Evolutionary conservation across 2,797 vertebrate species (phyloP).

Genomic region (Serranus cabrilla): DNA sequence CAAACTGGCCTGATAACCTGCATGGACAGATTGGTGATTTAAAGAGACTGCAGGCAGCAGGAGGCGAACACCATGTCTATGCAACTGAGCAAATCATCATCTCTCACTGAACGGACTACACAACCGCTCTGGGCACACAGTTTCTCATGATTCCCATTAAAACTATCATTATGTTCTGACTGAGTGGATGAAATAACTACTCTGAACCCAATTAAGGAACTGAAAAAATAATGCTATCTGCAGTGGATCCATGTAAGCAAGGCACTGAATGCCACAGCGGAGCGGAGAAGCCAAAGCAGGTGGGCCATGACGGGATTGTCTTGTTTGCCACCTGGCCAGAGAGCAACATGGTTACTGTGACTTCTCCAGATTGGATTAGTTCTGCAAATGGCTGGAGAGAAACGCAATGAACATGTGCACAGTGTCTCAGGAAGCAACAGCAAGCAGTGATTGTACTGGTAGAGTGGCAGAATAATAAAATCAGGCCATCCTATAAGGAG

Average conservation of each 20-base stretch:
- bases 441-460: conserved; percentile 32
- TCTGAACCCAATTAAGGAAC: conserved; percentile 59
- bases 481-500: conserved; percentile 9
- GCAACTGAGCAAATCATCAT: conserved; percentile 56
- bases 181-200: conserved; percentile 61
- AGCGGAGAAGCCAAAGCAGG: conserved; percentile 52
- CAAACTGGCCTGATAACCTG: conserved; percentile 53
- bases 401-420: conserved; percentile 42
- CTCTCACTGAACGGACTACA: conserved; percentile 44
- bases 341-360: conserved; percentile 52
- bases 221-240: conserved; percentile 60
- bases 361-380: conserved; percentile 64
- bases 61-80: conserved; percentile 45
- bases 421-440: conserved; percentile 26
- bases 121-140: conserved; percentile 32
- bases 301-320: conserved; percentile 46
- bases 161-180: conserved; percentile 63
- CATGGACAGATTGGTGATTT: conserved; percentile 47
- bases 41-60: conserved; percentile 45
- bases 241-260: conserved; percentile 48
- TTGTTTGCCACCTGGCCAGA: conserved; percentile 60
- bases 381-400: conserved; percentile 51
- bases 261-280: conserved; percentile 22
- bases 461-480: conserved; percentile 39
- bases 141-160: conserved; percentile 62